phyloP scores from a whole-genome alignment of 2,797 vertebrate species.

The Champsocephalus gunnari region DNA sequence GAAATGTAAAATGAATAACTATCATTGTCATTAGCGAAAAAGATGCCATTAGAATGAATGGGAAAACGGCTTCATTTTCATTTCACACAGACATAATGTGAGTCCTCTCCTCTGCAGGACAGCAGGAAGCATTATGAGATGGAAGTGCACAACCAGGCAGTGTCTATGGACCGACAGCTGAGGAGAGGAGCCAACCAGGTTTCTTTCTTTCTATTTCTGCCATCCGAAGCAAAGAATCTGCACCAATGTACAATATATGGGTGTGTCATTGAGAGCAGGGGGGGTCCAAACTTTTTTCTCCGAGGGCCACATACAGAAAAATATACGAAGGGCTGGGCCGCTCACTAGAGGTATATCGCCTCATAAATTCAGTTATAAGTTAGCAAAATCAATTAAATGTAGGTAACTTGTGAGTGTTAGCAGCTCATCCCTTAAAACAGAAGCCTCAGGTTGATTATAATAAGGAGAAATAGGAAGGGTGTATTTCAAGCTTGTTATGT shows the following conservation, averaged over 20 bases:
- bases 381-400: too few species aligned
- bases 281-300: too few species aligned
- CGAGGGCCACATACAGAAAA: too few species aligned
- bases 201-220: slow-evolving; percentile 18
- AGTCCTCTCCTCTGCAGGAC: slow-evolving; percentile 78
- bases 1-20: background rate
- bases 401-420: too few species aligned
- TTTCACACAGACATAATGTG: background rate
- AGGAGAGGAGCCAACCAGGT: slow-evolving; percentile 88
- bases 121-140: slow-evolving; percentile 91
- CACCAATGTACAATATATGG: too few species aligned
- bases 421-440: too few species aligned
- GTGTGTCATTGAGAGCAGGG: background rate
- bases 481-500: too few species aligned
- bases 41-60: background rate
- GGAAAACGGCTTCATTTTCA: background rate
- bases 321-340: too few species aligned
- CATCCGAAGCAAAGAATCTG: slow-evolving; percentile 2
- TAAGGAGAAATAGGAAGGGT: too few species aligned
- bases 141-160: slow-evolving; percentile 86
- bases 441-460: too few species aligned
- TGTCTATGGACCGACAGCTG: slow-evolving; percentile 85
- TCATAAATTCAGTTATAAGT: too few species aligned
- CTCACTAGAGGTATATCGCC: too few species aligned
- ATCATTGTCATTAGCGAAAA: background rate